phyloP scores from a whole-genome alignment of 1,140 invertebrate genomes.

The Ceratosolen fusciceps region DNA sequence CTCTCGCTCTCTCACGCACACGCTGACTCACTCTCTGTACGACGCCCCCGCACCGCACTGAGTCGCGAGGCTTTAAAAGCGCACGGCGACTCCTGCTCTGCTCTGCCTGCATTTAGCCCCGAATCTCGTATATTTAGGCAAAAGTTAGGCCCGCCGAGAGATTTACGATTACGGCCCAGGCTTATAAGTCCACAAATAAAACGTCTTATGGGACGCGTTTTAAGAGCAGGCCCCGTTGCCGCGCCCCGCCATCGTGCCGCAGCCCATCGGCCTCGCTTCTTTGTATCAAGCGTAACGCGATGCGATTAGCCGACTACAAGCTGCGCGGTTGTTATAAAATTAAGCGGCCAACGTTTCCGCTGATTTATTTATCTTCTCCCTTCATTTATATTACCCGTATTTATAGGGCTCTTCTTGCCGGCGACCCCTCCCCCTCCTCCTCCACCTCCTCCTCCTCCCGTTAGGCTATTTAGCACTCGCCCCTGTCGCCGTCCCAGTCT shows the following conservation, averaged over 20 bases:
- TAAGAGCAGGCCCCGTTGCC: background rate
- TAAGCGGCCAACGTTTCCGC: background rate
- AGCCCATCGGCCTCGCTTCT: background rate
- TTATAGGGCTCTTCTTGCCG: background rate
- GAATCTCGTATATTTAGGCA: constrained; percentile 18
- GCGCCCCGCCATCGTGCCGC: too few relatives aligned
- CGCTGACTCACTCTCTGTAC: too few relatives aligned
- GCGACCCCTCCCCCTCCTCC: background rate
- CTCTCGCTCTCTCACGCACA: background rate
- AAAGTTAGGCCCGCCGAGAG: background rate
- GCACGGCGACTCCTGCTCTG: background rate
- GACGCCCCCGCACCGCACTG: too few relatives aligned
- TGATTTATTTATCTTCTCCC: background rate
- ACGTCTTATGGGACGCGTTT: background rate
- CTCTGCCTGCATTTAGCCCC: background rate
- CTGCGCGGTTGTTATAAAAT: background rate
- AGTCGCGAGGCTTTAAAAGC: too few relatives aligned
- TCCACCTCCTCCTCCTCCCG: too few relatives aligned
- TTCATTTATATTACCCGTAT: background rate
- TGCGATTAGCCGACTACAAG: background rate
- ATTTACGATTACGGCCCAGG: background rate
- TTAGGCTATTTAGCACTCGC: too few relatives aligned
- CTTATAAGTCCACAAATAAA: constrained; percentile 11
- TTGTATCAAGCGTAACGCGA: background rate
- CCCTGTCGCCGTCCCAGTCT: too few relatives aligned